Evolutionary conservation across 2,113 vertebrate species (phyloP), one percentile per base, ranked within the genome.

Genomic region (Leucopsar rothschildi): DNA sequence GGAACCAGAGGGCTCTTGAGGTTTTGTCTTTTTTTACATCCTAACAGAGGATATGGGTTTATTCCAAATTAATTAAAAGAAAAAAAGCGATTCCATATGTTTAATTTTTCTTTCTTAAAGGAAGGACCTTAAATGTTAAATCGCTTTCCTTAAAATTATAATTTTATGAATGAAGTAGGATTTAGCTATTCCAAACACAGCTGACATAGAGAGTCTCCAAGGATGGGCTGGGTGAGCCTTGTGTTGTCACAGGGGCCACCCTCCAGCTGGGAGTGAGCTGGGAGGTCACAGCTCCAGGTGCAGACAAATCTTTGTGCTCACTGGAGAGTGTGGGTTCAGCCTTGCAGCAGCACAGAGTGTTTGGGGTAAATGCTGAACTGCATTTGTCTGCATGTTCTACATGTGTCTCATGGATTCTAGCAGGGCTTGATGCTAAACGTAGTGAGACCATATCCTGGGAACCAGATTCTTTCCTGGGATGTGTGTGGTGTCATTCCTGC

Each of bases 381-480:
- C 88, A 79, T 86, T 73, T 88, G 70, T 85, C 73, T 96, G 91
- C 91, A 20, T 81, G 15, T 88, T 61, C 61, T 44, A 8, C 55
- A 6, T 53, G 13, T 40, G 71, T 55, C 86, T 9, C 14, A 1
- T 59, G 89, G 92, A 64, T 95, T 87, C 89, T 47, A 88, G 94
- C 95, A 75, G 89, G 94, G 92, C 96, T 87, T 95, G 89, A 92
- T 87, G 89, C 94, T 93, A 24, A 91, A 86, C 37, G 4, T 29
- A 20, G 76, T 88, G 95, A 95, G 89, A 70, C 76, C 84, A 3
- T 79, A 4, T 84, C 40, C 89, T 92, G 91, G 93, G 93, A 97
- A 47, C 52, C 69, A 84, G 31, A 93, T 95, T 95, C 63, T 82
- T 93, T 71, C 76, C 95, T 96, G 95, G 90, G 75, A 35, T 71